Evolutionary conservation across 2,113 vertebrate species (phyloP).

Genomic region (Mesocricetus auratus): DNA sequence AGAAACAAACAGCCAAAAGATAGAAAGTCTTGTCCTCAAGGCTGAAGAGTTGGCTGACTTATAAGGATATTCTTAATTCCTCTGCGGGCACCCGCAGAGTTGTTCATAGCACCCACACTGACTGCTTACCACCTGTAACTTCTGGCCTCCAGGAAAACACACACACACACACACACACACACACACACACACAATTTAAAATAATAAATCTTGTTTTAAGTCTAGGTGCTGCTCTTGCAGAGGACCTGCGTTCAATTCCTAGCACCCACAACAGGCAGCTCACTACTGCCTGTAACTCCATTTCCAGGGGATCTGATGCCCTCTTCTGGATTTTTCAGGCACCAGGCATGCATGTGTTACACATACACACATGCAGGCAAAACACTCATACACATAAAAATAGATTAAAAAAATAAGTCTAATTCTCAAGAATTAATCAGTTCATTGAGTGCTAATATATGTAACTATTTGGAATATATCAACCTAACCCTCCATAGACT

Average conservation of each 20-base stretch:
- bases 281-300: neutral
- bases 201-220: neutral
- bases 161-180: neutral
- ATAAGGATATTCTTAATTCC: neutral
- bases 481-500: neutral
- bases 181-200: neutral
- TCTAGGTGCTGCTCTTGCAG: too few relatives aligned
- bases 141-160: neutral
- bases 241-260: neutral
- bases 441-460: neutral
- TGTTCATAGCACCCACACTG: neutral
- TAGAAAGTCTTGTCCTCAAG: neutral
- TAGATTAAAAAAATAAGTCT: neutral
- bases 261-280: neutral
- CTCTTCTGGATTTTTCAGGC: neutral
- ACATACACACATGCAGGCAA: too few relatives aligned
- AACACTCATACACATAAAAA: neutral
- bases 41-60: neutral
- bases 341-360: neutral
- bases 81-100: neutral
- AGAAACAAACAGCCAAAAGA: neutral
- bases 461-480: neutral
- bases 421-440: constrained; percentile 10
- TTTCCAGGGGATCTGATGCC: neutral
- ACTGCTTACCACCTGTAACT: neutral